phyloP scores from a whole-genome alignment of 2,113 vertebrate species.

The Psilopsiagon aurifrons region DNA sequence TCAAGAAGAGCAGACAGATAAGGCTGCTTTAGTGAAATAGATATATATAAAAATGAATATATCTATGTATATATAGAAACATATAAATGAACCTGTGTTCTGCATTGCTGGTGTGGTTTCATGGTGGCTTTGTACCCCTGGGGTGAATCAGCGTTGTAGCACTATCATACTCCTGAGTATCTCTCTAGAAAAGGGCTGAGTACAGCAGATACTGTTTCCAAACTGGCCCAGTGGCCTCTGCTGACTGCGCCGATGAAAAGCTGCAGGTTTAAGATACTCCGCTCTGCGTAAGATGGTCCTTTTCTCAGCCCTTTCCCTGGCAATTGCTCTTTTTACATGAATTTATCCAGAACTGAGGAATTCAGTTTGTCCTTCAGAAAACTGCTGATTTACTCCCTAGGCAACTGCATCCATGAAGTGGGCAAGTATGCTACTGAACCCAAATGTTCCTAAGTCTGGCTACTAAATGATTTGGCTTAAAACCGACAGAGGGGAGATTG shows the following conservation, averaged over 20 bases:
- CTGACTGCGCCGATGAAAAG: accelerated
- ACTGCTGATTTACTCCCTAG: background rate
- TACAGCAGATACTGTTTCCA: accelerated
- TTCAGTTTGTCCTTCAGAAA: background rate
- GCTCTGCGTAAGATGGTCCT: accelerated
- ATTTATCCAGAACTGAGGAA: background rate
- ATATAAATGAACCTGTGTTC: background rate
- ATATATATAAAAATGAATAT: background rate
- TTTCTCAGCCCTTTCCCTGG: background rate
- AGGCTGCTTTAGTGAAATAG: background rate
- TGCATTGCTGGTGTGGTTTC: background rate
- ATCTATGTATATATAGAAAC: background rate
- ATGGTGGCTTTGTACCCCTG: background rate
- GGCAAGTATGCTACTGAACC: accelerated
- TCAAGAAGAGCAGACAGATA: background rate
- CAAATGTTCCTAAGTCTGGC: background rate
- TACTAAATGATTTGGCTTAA: background rate
- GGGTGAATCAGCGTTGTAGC: accelerated
- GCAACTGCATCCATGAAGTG: accelerated
- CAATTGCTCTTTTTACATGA: accelerated
- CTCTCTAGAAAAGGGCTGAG: background rate
- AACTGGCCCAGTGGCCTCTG: background rate
- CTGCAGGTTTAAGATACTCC: background rate
- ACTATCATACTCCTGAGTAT: accelerated
- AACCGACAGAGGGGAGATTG: background rate